Percentiles rank a stretch among this genome's conserved stretches.
Conservation (phyloP, 2,888 invertebrate species). For the Thera britannica region DNA sequence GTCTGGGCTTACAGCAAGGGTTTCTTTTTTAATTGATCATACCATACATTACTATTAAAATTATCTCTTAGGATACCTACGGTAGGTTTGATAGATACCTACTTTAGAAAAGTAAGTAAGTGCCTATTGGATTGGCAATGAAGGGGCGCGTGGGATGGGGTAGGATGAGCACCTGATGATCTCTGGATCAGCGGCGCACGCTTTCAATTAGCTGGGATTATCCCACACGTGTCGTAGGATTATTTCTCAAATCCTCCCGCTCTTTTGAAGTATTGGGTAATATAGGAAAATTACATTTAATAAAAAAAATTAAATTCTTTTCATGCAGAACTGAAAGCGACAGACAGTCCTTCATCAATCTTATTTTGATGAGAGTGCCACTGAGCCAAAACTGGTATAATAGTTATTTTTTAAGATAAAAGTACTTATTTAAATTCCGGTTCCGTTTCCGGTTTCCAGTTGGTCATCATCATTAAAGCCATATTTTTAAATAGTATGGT, state of each 20-base stretch:
- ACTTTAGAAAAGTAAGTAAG: neutral
- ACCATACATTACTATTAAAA: neutral
- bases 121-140: constrained; percentile 19
- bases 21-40: too few relatives aligned
- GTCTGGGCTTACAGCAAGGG: too few relatives aligned
- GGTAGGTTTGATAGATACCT: neutral
- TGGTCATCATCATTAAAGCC: too few relatives aligned
- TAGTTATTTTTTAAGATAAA: too few relatives aligned
- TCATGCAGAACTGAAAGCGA: too few relatives aligned
- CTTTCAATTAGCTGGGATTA: constrained; percentile 79
- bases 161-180: constrained; percentile 73
- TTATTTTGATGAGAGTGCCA: too few relatives aligned
- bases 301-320: neutral
- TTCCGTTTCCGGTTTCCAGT: too few relatives aligned
- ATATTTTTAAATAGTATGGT: too few relatives aligned
- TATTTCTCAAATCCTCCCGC: constrained; percentile 50
- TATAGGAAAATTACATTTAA: neutral
- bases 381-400: too few relatives aligned
- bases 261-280: constrained; percentile 25
- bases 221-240: constrained; percentile 76
- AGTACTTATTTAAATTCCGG: too few relatives aligned
- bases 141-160: constrained; percentile 10
- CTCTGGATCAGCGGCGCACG: constrained; percentile 70
- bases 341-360: too few relatives aligned
- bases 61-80: neutral